A percentile compares a stretch with the other conserved stretches of the same genome.
phyloP scores from a whole-genome alignment of 2,888 invertebrate species.

The Coelinius sp. region DNA sequence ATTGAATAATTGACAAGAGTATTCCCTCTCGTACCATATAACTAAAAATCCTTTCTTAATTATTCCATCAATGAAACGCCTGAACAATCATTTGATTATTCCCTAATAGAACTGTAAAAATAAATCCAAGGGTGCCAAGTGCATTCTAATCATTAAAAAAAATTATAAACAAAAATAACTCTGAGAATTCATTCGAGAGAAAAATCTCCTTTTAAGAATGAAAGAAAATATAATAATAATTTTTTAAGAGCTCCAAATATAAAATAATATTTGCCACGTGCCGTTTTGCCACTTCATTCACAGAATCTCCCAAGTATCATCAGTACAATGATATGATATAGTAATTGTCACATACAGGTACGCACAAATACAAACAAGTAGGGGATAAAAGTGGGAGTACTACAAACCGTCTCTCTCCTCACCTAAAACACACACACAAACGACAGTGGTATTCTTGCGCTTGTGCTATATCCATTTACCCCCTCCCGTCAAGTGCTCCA shows the following conservation, averaged over 20 bases:
- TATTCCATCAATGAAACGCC: not conserved
- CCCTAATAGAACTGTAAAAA: too few relatives aligned
- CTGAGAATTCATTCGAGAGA: not conserved
- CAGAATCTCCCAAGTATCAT: conserved; percentile 27
- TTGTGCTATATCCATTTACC: conserved; percentile 31
- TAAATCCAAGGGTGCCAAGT: conserved; percentile 13
- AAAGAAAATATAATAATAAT: not conserved
- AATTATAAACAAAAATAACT: not conserved
- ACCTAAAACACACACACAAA: not conserved
- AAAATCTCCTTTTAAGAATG: too few relatives aligned
- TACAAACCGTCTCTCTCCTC: conserved; percentile 30
- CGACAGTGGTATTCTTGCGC: conserved; percentile 56
- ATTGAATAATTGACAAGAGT: too few relatives aligned
- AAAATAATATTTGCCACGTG: conserved; percentile 48
- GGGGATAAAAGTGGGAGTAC: not conserved
- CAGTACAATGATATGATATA: conserved; percentile 2
- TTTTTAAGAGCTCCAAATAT: not conserved
- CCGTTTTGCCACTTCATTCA: conserved; percentile 60
- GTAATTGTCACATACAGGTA: not conserved
- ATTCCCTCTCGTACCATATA: too few relatives aligned
- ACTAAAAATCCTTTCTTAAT: too few relatives aligned
- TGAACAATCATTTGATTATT: not conserved
- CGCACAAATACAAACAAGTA: not conserved
- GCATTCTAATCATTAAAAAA: not conserved
- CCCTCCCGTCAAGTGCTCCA: not conserved